Percentiles rank a stretch among this genome's conserved stretches.
These are phyloP conservation scores for Plebejus melissa DNA, from an alignment of 2,888 invertebrate species.

Conservation along the genomic window DNA sequence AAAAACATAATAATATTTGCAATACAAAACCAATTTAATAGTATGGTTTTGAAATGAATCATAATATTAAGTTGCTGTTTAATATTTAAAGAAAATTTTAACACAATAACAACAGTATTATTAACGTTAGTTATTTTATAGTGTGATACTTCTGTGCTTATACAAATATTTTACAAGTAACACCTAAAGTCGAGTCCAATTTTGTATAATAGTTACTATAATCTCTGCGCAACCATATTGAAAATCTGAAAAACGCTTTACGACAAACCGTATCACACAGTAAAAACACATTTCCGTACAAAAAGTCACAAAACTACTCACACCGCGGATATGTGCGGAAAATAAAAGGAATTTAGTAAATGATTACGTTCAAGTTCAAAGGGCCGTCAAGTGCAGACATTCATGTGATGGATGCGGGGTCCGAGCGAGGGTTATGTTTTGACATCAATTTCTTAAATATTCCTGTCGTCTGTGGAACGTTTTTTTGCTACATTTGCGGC, in stretches of 20 bases:
- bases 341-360: conserved; percentile 18
- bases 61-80: no score
- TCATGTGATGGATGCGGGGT: conserved; percentile 6
- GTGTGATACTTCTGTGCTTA: no score
- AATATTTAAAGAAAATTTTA: no score
- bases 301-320: conserved; percentile 2
- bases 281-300: neutral
- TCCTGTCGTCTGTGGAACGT: conserved; percentile 1
- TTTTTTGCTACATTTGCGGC: conserved; percentile 10
- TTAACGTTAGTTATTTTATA: no score
- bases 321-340: conserved; percentile 4
- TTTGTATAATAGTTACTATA: no score
- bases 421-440: conserved; percentile 1
- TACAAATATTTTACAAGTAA: no score
- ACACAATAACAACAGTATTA: no score
- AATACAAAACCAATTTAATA: no score
- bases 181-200: no score
- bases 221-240: neutral
- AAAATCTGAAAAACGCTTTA: neutral
- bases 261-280: neutral
- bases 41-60: no score
- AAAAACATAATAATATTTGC: no score
- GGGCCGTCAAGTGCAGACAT: conserved; percentile 19
- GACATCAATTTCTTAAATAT: conserved; percentile 22
- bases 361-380: conserved; percentile 16